Base-by-base conservation (phyloP, 2,888 invertebrate genomes). In the Brachyopa scutellaris region DNA sequence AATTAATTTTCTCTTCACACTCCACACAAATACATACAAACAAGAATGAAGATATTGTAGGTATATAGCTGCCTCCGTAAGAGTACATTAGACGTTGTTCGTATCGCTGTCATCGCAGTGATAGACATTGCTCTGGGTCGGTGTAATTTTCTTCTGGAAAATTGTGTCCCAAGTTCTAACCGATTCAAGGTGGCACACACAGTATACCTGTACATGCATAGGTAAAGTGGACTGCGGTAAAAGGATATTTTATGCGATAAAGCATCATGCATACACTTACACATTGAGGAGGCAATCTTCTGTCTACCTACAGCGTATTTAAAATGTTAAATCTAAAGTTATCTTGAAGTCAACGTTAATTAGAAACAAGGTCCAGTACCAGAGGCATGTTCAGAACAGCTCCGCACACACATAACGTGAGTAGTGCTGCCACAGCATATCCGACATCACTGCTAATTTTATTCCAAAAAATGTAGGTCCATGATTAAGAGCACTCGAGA, bases 341-440 rank as follows among this genome's bases (percentile, higher is more conserved):
- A 80, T 74, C 76, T 69, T 64, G 64, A 74, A 76, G 79, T 55
- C 49, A 69, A 80, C 36, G 69, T 64, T 59, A 80, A 80, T 76
- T 69, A 80, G 80, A 80, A 69, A 76, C 74, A 57, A 62, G 76
- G 76, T 80, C 62, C 76, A 62, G 76, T 69, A 76, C 62, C 76
- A 80, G 62, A 29, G 45, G 57, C 57, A 55, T 62, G 26, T 15
- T 62, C 11, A 2, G 23, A 17, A 36, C 57, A 57, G 21, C 33
- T 62, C 42, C 62, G 23, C 36, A 47, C 51, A 17, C 23, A 42
- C 13, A 57, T 8, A 29, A 9, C 11, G 2, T 42, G 36, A 59
- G 51, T 42, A 47, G 79, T 26, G 26, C 6, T 67, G 51, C 49
- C 13, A 47, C 17, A 9, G 67, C 21, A 76, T 0, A 11, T n/a